phyloP scores from a whole-genome alignment of 2,888 invertebrate species.

The Macropis europaea region DNA sequence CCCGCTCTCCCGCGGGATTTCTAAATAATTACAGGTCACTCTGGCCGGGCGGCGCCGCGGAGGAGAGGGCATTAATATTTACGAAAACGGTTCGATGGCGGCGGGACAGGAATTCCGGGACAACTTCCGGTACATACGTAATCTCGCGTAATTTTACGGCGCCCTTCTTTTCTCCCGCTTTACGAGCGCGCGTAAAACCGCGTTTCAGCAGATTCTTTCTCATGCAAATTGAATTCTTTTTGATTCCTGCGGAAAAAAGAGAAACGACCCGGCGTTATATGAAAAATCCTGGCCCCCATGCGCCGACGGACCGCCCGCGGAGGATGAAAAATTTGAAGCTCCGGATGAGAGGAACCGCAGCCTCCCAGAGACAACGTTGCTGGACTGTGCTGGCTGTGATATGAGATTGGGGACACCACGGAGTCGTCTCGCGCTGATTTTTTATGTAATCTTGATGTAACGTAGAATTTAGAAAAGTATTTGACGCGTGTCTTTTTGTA shows the following conservation, averaged over 20 bases:
- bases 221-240: constrained; percentile 54
- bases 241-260: constrained; percentile 26
- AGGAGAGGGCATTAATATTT: constrained; percentile 30
- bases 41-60: neutral
- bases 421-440: too few species aligned
- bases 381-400: too few species aligned
- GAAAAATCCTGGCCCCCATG: too few species aligned
- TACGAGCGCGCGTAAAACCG: constrained; percentile 46
- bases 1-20: neutral
- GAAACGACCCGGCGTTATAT: neutral
- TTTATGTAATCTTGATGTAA: too few species aligned
- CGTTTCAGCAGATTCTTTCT: constrained; percentile 47
- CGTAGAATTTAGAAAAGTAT: too few species aligned
- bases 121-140: constrained; percentile 32
- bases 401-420: too few species aligned
- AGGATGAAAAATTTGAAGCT: too few species aligned
- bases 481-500: too few species aligned
- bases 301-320: too few species aligned
- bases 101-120: neutral
- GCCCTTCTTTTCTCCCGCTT: constrained; percentile 1
- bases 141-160: constrained; percentile 45
- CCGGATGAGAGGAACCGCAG: too few species aligned
- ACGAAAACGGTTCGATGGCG: constrained; percentile 3
- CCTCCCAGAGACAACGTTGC: too few species aligned
- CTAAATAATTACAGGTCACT: constrained; percentile 17